Base-by-base conservation (phyloP, 1,140 invertebrate species). In the Aphaenogaster rudis region DNA sequence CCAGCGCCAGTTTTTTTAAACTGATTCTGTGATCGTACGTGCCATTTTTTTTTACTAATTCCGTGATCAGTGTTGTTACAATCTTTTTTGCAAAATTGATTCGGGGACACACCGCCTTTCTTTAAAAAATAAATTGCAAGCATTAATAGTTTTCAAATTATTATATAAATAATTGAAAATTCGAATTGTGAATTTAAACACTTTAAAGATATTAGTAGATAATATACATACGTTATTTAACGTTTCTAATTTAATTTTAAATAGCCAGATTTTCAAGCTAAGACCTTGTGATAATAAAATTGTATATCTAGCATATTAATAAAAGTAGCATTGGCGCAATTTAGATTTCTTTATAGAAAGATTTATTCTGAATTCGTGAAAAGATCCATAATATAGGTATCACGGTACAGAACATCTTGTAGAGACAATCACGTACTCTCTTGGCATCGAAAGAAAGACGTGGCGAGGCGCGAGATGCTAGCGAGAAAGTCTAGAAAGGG, bases 401-500 rank as follows among this genome's bases (percentile, higher is more conserved):
- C 63, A 3, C n/a, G 21, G 0, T 45, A 54, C 11, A 15, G 33
- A 71, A 81, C 36, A 54, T 81, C 48, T 69, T 42, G 39, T 17
- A 69, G n/a, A 81, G 64, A 71, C 78, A 81, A 81, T 81, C 36
- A 54, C 50, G 50, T 69, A 42, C 64, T 57, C 33, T 50, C 33
- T 8, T 15, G 21, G 33, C 15, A 21, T 57, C 13, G 39, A 57
- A 45, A 17, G 15, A 81, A 71, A 71, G 36, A 81, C 21, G 21
- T 13, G 78, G 48, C n/a, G 61, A 80, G 15, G 36, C 39, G 36
- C 48, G 36, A 17, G 63, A 57, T 33, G 79, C 8, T 33, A 67
- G 50, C 64, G 79, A 57, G 79, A 81, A 81, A 81, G 50, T 81
- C 66, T 81, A 81, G 66, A 81, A 71, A 45, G 50, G 6, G 21